Percentiles rank a stretch among this genome's conserved stretches.
Evolutionary conservation across 2,797 vertebrate genomes (phyloP).

Genomic region (Eospalax fontanierii): DNA sequence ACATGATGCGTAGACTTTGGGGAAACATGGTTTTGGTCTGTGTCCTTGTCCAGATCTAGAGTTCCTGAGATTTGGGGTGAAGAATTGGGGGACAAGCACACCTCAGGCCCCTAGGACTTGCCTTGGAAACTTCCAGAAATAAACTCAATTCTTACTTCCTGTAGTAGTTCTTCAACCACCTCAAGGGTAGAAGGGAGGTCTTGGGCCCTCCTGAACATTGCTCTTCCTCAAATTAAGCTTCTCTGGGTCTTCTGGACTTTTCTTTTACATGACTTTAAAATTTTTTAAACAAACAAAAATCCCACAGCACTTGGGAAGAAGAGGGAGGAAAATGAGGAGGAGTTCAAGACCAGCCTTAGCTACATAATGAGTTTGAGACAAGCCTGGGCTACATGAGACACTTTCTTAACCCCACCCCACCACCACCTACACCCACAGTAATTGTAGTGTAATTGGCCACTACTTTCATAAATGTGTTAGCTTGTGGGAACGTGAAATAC

Average conservation of each 20-base stretch:
- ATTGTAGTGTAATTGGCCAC: not conserved
- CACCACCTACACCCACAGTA: not conserved
- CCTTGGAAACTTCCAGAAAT: not conserved
- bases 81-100: not conserved
- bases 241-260: not conserved
- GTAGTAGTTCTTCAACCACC: not conserved
- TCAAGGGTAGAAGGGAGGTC: no score
- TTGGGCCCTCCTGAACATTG: not conserved
- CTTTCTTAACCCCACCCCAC: no score
- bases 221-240: not conserved
- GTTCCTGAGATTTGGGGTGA: not conserved
- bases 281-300: not conserved
- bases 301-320: not conserved
- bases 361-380: not conserved
- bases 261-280: not conserved
- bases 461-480: not conserved
- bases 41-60: not conserved
- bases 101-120: not conserved
- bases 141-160: not conserved
- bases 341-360: not conserved
- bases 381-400: not conserved
- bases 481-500: not conserved
- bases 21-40: not conserved
- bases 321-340: not conserved
- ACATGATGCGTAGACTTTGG: not conserved